A percentile compares a stretch with the other conserved stretches of the same genome.
Conservation (phyloP, 2,113 vertebrate species). For the Solenodon paradoxus region DNA sequence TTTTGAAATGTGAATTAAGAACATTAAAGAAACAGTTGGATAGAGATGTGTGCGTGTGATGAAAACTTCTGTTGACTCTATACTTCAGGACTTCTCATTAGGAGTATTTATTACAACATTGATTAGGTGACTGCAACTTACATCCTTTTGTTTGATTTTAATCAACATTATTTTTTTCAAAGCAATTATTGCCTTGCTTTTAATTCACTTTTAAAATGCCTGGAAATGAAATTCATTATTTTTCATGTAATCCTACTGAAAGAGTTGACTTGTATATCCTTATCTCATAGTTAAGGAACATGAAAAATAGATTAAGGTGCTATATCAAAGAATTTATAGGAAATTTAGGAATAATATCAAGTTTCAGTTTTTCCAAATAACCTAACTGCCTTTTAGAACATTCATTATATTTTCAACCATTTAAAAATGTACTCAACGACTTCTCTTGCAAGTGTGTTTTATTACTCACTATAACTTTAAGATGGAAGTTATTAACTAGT, state of each 20-base stretch:
- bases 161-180: neutral
- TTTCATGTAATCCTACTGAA: neutral
- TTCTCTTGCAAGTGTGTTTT: neutral
- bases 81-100: neutral
- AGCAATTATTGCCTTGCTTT: constrained; percentile 4
- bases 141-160: constrained; percentile 26
- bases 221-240: constrained; percentile 27
- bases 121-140: neutral
- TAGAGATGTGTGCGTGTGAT: neutral
- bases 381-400: neutral
- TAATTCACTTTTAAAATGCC: constrained; percentile 49
- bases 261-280: neutral
- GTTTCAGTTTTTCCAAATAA: neutral
- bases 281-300: neutral
- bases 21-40: neutral
- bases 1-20: constrained; percentile 41
- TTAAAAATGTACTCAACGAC: neutral
- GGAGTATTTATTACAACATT: neutral
- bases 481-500: constrained; percentile 29
- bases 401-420: neutral
- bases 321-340: neutral
- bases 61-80: neutral
- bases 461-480: constrained; percentile 43
- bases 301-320: neutral
- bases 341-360: neutral